These are phyloP conservation scores for Drosophila greeni DNA, from an alignment of 2,888 invertebrate species.

Conservation along the genomic window DNA sequence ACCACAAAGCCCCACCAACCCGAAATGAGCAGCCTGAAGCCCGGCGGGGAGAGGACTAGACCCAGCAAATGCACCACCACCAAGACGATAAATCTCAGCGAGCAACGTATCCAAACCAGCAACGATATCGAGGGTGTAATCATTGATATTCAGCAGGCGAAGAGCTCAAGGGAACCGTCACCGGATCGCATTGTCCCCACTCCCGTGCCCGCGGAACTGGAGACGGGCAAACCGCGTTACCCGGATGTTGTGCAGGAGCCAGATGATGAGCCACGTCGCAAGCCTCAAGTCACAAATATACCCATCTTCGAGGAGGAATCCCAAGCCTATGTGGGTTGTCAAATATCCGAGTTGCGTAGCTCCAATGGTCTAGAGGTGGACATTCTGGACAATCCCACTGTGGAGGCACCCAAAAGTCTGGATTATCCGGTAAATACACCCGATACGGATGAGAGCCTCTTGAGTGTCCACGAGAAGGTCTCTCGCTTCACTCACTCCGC, in stretches of 20 bases:
- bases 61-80: constrained; percentile 80
- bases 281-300: constrained; percentile 79
- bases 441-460: constrained; percentile 81
- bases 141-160: constrained; percentile 85
- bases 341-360: constrained; percentile 81
- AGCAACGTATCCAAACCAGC: constrained; percentile 74
- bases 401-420: constrained; percentile 81
- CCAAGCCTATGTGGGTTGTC: constrained; percentile 77
- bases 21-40: constrained; percentile 57
- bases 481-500: constrained; percentile 83
- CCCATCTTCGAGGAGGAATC: constrained; percentile 82
- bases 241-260: constrained; percentile 88
- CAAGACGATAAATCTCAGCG: constrained; percentile 80
- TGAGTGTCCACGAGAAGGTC: constrained; percentile 86
- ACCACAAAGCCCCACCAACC: constrained; percentile 57
- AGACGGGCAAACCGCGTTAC: constrained; percentile 83
- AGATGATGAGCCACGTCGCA: constrained; percentile 82
- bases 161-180: constrained; percentile 87
- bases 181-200: constrained; percentile 86
- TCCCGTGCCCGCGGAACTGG: constrained; percentile 80
- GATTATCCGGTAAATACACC: constrained; percentile 57
- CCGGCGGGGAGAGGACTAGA: constrained; percentile 63
- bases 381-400: constrained; percentile 67
- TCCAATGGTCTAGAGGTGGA: constrained; percentile 68
- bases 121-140: constrained; percentile 81